Percentiles rank a stretch among this genome's conserved stretches.
Evolutionary conservation across 2,888 invertebrate genomes (phyloP).

Genomic region (Latrodectus hesperus): DNA sequence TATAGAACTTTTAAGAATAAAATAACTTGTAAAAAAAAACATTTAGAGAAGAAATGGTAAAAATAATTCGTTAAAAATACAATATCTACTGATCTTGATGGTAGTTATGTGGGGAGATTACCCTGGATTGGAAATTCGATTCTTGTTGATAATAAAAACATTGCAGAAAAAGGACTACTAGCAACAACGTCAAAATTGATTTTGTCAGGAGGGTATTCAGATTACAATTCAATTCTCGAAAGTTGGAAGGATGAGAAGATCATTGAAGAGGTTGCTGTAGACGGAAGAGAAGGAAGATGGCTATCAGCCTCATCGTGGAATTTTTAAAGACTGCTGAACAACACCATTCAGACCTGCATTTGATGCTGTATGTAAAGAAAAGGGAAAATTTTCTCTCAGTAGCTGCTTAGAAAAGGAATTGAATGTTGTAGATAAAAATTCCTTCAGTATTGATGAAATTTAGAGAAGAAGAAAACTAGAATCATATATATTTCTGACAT

Average conservation of each 20-base stretch:
- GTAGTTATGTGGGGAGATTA: neutral
- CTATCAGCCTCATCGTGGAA: neutral
- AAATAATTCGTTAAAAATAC: neutral
- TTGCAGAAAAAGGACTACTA: slow-evolving; percentile 2
- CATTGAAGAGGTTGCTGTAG: neutral
- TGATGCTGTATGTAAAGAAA: slow-evolving; percentile 1
- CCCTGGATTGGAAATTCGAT: neutral
- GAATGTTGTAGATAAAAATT: neutral
- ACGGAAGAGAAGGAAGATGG: too few species aligned
- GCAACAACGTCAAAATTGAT: neutral
- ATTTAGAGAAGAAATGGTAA: neutral
- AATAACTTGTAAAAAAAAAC: neutral
- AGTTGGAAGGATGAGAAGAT: neutral
- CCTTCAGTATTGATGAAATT: slow-evolving; percentile 6
- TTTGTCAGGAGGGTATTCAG: neutral
- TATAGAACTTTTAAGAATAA: neutral
- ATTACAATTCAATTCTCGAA: neutral
- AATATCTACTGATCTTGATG: neutral
- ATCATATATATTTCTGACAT: neutral
- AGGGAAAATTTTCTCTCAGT: slow-evolving; percentile 13
- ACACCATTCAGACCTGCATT: neutral
- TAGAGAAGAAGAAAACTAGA: neutral
- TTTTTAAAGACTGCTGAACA: neutral
- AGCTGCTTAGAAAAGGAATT: slow-evolving; percentile 4
- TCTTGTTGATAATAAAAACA: neutral